phyloP scores from a whole-genome alignment of 2,113 vertebrate species.

The Macaca nemestrina region DNA sequence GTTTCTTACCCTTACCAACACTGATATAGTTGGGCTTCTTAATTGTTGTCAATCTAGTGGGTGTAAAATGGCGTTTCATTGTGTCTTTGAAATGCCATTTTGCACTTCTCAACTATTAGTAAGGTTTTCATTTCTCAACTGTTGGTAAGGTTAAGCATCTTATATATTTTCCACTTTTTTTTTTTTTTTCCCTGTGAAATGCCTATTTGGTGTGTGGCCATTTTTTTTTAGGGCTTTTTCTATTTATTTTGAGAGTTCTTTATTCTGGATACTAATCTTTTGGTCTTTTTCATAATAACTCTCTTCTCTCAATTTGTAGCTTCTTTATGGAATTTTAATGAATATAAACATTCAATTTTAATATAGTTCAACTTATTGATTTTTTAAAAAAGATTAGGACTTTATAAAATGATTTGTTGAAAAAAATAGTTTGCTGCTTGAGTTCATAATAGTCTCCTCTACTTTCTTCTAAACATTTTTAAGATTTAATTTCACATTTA shows the following conservation, averaged over 20 bases:
- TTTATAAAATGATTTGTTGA: neutral
- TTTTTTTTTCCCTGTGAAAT: neutral
- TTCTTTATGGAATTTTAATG: neutral
- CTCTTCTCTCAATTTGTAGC: neutral
- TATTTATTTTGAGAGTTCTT: constrained; percentile 19
- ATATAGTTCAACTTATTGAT: neutral
- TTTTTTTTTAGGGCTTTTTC: constrained; percentile 13
- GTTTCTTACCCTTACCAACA: neutral
- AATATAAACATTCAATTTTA: neutral
- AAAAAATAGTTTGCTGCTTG: neutral
- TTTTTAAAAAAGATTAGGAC: neutral
- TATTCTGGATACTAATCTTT: neutral
- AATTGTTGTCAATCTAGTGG: neutral
- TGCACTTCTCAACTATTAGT: neutral
- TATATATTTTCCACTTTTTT: neutral
- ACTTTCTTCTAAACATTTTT: constrained; percentile 22
- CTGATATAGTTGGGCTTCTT: neutral
- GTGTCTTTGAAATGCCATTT: neutral
- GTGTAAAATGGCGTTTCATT: neutral
- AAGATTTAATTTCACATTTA: neutral
- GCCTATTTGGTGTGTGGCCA: neutral
- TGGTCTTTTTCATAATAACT: neutral
- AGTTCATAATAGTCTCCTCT: neutral
- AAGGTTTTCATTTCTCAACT: too few species aligned
- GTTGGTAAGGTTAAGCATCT: neutral